Base-by-base conservation (phyloP, 2,113 vertebrate species). In the Paramisgurnus dabryanus region DNA sequence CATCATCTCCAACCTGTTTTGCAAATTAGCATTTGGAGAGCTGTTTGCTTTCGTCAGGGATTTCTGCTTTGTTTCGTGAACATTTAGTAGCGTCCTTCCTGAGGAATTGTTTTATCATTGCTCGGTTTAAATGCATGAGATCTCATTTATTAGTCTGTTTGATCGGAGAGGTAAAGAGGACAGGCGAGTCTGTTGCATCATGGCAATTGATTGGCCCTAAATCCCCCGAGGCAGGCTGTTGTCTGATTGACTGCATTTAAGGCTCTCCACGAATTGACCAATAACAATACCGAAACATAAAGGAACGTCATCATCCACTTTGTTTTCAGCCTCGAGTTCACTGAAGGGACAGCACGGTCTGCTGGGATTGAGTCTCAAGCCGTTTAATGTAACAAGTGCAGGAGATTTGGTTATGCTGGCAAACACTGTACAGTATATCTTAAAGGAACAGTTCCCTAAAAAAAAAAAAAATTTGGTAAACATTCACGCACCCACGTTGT, bases 21-120 rank as follows among this genome's bases (percentile, higher is more conserved):
- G 86, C 83, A 86, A 86, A 91, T 91, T 88, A 90, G 87, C 90
- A 89, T 90, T 89, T 86, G 86, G 86, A 88, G 87, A 85, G 87
- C 82, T 86, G 82, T 87, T 84, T 78, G 83, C 82, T 83, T 89
- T 85, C 80, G 85, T 81, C 72, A 57, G 58, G 63, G 69, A 63
- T 79, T 87, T 75, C 68, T 64, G 40, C 67, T 67, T 18, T 39
- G 17, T 63, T 72, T 81, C 70, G 60, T 65, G 60, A 58, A 72
- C 53, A 55, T 82, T 67, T 49, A 57, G 41, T 39, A 75, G 40
- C 43, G 41, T 49, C 45, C 43, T 43, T 72, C 27, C n/a, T 47
- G 55, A 70, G 70, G 71, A 67, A 57, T 65, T 58, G 60, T 78
- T 79, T 68, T 45, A 67, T 66, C 34, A 27, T 22, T 18, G 13